Evolutionary conservation across 2,113 vertebrate genomes (phyloP).

Genomic region (Prietella phreatophila): DNA sequence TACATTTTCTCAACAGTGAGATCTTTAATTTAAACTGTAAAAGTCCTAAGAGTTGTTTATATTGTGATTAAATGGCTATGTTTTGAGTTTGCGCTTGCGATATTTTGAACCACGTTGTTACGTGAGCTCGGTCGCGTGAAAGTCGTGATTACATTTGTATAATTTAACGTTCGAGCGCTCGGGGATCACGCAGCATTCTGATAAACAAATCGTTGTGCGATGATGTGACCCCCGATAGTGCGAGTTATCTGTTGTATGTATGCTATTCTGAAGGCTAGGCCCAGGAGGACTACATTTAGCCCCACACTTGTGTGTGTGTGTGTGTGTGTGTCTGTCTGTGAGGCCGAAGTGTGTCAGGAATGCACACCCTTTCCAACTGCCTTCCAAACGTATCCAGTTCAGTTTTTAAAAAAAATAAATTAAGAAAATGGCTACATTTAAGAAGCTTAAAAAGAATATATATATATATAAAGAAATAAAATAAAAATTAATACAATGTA

Average conservation of each 20-base stretch:
- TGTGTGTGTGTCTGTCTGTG: conserved; percentile 39
- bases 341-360: conserved; percentile 21
- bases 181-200: not conserved
- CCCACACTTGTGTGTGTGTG: conserved; percentile 28
- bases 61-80: not conserved
- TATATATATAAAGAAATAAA: too few relatives aligned
- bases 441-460: not conserved
- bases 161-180: too few relatives aligned
- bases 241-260: conserved; percentile 26
- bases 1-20: not conserved
- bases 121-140: not conserved
- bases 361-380: not conserved
- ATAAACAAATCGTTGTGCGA: not conserved
- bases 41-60: too few relatives aligned
- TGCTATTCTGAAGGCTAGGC: conserved; percentile 20
- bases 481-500: too few relatives aligned
- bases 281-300: conserved; percentile 36
- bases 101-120: not conserved
- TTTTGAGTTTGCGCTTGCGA: not conserved
- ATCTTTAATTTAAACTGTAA: not conserved
- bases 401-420: not conserved
- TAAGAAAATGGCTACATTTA: not conserved
- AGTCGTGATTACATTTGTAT: not conserved
- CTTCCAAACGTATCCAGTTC: not conserved
- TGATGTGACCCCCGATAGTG: not conserved